Percentiles rank a stretch among this genome's conserved stretches.
These are phyloP conservation scores for Neogale vison DNA, from an alignment of 2,113 vertebrate species.

Conservation along the genomic window DNA sequence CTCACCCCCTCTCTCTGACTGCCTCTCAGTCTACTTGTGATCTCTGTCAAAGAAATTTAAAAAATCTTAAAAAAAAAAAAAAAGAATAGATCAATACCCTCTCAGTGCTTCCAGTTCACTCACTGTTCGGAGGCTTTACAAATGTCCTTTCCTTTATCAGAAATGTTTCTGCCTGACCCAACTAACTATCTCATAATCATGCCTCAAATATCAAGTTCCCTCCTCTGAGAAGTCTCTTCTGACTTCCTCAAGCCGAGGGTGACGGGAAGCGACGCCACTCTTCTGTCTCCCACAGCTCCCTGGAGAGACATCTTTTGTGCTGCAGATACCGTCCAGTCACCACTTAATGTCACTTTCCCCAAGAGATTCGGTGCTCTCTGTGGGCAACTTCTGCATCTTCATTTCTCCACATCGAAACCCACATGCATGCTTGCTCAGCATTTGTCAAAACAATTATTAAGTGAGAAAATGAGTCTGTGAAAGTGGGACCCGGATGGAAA, in stretches of 20 bases:
- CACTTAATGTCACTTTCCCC: background rate
- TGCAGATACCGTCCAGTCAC: background rate
- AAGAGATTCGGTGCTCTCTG: background rate
- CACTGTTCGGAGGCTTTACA: background rate
- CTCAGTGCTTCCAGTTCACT: background rate
- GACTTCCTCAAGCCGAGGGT: background rate
- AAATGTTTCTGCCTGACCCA: background rate
- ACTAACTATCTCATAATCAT: background rate
- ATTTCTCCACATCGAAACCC: background rate
- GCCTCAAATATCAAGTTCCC: background rate
- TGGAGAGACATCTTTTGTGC: background rate
- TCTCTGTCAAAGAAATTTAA: too few relatives aligned
- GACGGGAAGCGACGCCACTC: background rate
- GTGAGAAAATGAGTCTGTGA: background rate
- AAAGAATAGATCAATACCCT: too few relatives aligned
- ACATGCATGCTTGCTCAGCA: background rate
- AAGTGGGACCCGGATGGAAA: background rate
- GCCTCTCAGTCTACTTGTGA: too few relatives aligned
- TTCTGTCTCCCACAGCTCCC: background rate
- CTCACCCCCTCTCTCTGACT: too few relatives aligned
- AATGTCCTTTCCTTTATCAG: background rate
- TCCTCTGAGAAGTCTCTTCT: background rate
- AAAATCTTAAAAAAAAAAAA: too few relatives aligned
- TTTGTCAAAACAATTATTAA: background rate
- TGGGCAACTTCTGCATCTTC: background rate